Base-by-base conservation (phyloP, 2,888 invertebrate genomes). In the Cataglyphis cursor region DNA sequence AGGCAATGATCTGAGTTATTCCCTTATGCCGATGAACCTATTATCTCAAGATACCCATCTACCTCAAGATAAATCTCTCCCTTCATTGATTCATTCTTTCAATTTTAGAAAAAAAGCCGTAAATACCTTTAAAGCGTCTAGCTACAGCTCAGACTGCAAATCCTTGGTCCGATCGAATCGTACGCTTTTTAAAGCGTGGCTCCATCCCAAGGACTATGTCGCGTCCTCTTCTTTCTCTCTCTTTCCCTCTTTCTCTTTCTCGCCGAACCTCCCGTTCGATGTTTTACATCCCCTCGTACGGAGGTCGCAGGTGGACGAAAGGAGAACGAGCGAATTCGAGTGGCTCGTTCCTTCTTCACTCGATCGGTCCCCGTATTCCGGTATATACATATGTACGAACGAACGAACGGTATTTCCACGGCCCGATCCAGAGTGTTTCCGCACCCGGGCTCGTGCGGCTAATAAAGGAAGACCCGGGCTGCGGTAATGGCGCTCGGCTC, bases 401-500 rank as follows among this genome's bases (percentile, higher is more conserved):
- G 81, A 82, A 85, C 83, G 80, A 84, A 84, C 83, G 84, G 86
- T 81, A 85, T 88, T 86, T 86, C 84, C 82, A 85, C 81, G 87
- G 83, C 64, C 83, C 72, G 81, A 72, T 76, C 84, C 75, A 82
- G 83, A n/a, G 75, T 86, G 88, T 88, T 91, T 92, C 91, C 90
- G 91, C 86, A 85, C 18, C 38, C 81, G 80, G 62, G 65, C 86
- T 85, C 65, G 59, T 84, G 76, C 85, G 84, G 84, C 84, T 86
- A 91, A 91, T 91, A 92, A 93, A 91, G 91, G 91, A 91, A 91
- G 90, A 87, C 82, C 83, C 80, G 86, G 87, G 87, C 85, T 81
- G 83, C 89, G 90, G 88, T 91, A 92, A 93, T 93, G 91, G 91
- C 91, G 91, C 90, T 90, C 86, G 90, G 91, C 87, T 88, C 88